Conservation (phyloP, 2,113 vertebrate genomes). For the Toxotes chatareus region DNA sequence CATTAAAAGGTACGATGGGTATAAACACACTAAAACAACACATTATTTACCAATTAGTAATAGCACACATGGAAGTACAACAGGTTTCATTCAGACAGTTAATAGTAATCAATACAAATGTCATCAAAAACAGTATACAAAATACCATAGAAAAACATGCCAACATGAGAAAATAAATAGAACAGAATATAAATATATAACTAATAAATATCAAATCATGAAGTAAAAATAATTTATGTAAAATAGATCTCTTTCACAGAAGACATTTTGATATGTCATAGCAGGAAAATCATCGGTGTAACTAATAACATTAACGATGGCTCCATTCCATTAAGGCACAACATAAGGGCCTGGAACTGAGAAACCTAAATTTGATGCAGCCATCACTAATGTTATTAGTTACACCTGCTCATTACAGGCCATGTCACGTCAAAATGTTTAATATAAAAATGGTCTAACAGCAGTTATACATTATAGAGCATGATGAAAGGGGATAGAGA, state of each 20-base stretch:
- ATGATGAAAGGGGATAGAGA: background rate
- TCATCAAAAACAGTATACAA: background rate
- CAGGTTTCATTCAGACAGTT: background rate
- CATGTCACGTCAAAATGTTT: background rate
- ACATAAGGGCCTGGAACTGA: background rate
- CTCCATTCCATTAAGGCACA: background rate
- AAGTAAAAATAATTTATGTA: background rate
- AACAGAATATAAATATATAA: background rate
- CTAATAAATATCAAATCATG: background rate
- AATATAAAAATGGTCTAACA: background rate
- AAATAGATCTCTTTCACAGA: background rate
- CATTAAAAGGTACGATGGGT: background rate
- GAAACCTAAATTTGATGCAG: background rate
- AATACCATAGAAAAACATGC: background rate
- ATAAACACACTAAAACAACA: background rate
- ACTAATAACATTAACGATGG: conserved; percentile 4
- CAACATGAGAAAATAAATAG: background rate
- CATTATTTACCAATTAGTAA: conserved; percentile 4
- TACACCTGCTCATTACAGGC: background rate
- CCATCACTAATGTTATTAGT: background rate
- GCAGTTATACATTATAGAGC: conserved; percentile 6
- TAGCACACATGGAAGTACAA: background rate
- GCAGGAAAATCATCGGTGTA: background rate
- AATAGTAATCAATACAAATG: background rate
- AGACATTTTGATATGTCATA: background rate